These are phyloP conservation scores for Archips crataeganus DNA, from an alignment of 2,888 invertebrate genomes.

Conservation along the genomic window DNA sequence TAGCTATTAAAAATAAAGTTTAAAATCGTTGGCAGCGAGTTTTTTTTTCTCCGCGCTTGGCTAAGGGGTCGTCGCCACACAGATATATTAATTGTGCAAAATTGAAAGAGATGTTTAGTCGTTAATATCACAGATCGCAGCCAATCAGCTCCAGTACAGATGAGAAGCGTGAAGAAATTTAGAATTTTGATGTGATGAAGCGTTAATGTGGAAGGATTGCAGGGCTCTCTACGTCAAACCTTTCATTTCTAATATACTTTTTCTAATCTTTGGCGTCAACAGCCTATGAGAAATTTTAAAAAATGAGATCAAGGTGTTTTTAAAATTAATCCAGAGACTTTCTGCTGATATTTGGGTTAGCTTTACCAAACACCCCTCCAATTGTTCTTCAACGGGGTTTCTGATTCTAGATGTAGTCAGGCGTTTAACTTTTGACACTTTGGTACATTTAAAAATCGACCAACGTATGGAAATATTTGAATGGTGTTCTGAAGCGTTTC, in stretches of 20 bases:
- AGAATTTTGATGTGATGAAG: slow-evolving; percentile 49
- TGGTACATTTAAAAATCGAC: too few species aligned
- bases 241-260: not conserved
- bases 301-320: not conserved
- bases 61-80: not conserved
- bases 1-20: not conserved
- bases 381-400: too few species aligned
- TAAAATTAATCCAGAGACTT: too few species aligned
- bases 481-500: too few species aligned
- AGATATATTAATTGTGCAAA: slow-evolving; percentile 11
- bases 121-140: slow-evolving; percentile 49
- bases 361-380: too few species aligned
- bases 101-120: slow-evolving; percentile 19
- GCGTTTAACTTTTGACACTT: too few species aligned
- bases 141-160: slow-evolving; percentile 53
- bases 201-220: slow-evolving; percentile 20
- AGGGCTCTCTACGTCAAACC: not conserved
- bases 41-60: not conserved
- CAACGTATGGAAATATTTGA: too few species aligned
- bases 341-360: too few species aligned
- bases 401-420: too few species aligned
- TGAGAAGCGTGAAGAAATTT: slow-evolving; percentile 48
- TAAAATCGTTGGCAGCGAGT: not conserved
- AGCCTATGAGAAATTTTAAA: not conserved
- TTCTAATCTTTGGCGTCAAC: slow-evolving; percentile 2